phyloP scores from a whole-genome alignment of 23 tunicate species.

The Corella eumyota region DNA sequence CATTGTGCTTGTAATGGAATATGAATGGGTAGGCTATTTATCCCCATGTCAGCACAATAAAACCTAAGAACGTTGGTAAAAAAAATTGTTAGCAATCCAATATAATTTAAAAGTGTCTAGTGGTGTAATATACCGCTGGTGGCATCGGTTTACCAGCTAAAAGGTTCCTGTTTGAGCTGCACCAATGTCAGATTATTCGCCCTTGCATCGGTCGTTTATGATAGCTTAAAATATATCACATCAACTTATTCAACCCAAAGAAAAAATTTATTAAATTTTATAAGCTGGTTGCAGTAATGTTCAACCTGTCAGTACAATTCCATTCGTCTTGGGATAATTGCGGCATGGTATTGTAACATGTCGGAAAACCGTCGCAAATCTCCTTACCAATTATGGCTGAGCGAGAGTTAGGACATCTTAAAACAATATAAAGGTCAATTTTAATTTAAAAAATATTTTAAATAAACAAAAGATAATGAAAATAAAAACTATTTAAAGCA shows the following conservation, averaged over 20 bases:
- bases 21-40: constrained; percentile 36
- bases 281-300: too few species aligned
- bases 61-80: constrained; percentile 20
- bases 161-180: too few species aligned
- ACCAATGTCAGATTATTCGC: too few species aligned
- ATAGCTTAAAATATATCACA: too few species aligned
- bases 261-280: too few species aligned
- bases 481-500: too few species aligned
- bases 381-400: constrained; percentile 49
- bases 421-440: background rate
- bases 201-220: too few species aligned
- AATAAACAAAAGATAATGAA: background rate
- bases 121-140: too few species aligned
- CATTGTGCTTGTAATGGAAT: constrained; percentile 29
- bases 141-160: too few species aligned
- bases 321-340: constrained; percentile 41
- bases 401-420: constrained; percentile 45
- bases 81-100: background rate
- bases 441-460: background rate
- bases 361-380: constrained; percentile 77
- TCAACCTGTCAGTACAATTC: constrained; percentile 51
- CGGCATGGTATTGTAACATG: constrained; percentile 28
- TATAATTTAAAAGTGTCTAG: too few species aligned
- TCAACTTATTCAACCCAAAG: too few species aligned
- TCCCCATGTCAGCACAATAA: constrained; percentile 46